A percentile compares a stretch with the other conserved stretches of the same genome.
phyloP scores from a whole-genome alignment of 2,113 vertebrate species.

The Paradisaea rubra region DNA sequence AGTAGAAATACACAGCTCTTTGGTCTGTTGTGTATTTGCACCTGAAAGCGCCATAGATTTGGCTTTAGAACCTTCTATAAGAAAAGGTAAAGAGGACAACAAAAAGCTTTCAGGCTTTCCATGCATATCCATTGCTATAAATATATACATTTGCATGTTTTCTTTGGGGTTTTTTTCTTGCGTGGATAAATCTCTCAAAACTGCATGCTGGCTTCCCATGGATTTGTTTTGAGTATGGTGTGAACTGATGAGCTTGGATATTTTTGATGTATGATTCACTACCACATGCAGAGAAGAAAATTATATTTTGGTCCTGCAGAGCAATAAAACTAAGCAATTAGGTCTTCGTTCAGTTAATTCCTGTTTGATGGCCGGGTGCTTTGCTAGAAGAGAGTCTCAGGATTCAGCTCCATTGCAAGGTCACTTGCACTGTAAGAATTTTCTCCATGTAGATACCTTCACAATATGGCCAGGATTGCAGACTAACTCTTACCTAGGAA shows the following conservation, averaged over 20 bases:
- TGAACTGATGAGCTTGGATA: constrained; percentile 48
- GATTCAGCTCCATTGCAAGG: background rate
- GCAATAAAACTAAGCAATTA: constrained; percentile 49
- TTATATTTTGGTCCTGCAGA: constrained; percentile 53
- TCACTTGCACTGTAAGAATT: background rate
- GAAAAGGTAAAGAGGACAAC: background rate
- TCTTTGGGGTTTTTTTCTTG: background rate
- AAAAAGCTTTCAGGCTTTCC: background rate
- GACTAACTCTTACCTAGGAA: background rate
- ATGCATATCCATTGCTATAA: background rate
- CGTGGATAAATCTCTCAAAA: background rate
- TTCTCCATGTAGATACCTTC: background rate
- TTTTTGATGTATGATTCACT: constrained; percentile 66
- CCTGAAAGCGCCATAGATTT: background rate
- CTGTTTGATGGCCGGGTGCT: background rate
- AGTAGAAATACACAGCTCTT: background rate
- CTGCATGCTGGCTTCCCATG: constrained; percentile 13
- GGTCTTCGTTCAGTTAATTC: constrained; percentile 7
- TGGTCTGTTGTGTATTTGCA: background rate
- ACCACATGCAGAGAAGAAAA: constrained; percentile 56
- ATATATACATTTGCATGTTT: background rate
- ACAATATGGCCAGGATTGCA: background rate
- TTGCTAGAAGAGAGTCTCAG: background rate
- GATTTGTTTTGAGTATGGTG: constrained; percentile 33
- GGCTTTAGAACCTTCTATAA: background rate